phyloP scores from a whole-genome alignment of 2,888 invertebrate genomes.

The Melanargia galathea region DNA sequence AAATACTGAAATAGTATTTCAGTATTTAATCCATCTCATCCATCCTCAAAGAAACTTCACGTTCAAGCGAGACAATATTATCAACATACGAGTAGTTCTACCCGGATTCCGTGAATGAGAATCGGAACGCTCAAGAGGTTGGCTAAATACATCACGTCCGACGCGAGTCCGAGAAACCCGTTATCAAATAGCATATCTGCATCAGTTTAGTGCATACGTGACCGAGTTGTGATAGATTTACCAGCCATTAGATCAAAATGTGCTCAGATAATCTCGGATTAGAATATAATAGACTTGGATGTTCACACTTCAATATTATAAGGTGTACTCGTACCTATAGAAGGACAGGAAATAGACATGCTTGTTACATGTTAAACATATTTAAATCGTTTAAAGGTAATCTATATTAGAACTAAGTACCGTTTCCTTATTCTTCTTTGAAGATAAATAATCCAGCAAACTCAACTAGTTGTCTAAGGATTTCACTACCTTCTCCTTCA shows the following conservation, averaged over 20 bases:
- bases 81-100: not conserved
- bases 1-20: not conserved
- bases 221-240: slow-evolving; percentile 34
- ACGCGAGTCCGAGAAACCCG: slow-evolving; percentile 50
- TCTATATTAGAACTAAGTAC: no score
- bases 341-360: slow-evolving; percentile 1
- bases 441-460: no score
- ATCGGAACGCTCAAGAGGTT: slow-evolving; percentile 37
- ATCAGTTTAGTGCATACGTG: slow-evolving; percentile 54
- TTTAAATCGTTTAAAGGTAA: not conserved
- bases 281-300: slow-evolving; percentile 6
- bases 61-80: not conserved
- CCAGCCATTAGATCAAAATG: slow-evolving; percentile 7
- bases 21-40: no score
- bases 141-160: slow-evolving; percentile 59
- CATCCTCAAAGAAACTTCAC: no score
- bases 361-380: not conserved
- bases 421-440: no score
- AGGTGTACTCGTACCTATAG: not conserved
- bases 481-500: no score
- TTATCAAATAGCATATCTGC: slow-evolving; percentile 57
- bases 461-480: no score
- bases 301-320: slow-evolving; percentile 7
- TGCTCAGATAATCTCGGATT: slow-evolving; percentile 5
- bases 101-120: slow-evolving; percentile 29